These are phyloP conservation scores for Agrilus cyanescens DNA, from an alignment of 2,888 invertebrate species.

Conservation along the genomic window DNA sequence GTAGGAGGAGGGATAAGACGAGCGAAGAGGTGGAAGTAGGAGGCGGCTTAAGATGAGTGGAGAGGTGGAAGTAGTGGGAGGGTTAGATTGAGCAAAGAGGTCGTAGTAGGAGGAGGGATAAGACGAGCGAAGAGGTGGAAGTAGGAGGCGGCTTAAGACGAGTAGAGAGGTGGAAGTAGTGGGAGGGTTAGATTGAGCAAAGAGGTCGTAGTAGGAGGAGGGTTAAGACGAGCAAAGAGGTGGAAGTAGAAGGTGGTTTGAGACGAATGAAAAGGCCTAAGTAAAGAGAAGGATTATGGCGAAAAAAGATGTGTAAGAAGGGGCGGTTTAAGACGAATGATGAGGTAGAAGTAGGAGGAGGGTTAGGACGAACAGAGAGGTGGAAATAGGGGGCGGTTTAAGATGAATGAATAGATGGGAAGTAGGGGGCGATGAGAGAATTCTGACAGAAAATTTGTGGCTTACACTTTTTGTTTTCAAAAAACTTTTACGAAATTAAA, in stretches of 20 bases:
- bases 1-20: background rate
- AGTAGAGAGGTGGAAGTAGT: background rate
- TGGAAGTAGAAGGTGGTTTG: too few species aligned
- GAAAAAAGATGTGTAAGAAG: background rate
- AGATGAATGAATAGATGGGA: too few species aligned
- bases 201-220: too few species aligned
- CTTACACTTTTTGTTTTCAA: too few species aligned
- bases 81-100: background rate
- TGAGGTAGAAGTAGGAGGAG: too few species aligned
- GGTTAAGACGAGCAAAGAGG: background rate
- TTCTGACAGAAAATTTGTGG: too few species aligned
- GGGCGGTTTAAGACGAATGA: background rate
- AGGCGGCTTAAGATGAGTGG: background rate
- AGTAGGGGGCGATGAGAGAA: too few species aligned
- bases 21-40: background rate
- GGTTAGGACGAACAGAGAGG: too few species aligned
- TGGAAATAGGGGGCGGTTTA: too few species aligned
- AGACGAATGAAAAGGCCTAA: too few species aligned
- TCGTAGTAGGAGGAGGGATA: background rate
- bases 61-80: background rate
- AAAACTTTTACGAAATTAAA: too few species aligned
- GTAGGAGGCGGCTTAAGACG: background rate
- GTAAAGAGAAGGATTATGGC: too few species aligned
- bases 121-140: background rate
- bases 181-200: background rate